Evolutionary conservation across 2,888 invertebrate genomes (phyloP), one percentile per base, ranked within the genome.

Genomic region (Crossocerus cetratus): DNA sequence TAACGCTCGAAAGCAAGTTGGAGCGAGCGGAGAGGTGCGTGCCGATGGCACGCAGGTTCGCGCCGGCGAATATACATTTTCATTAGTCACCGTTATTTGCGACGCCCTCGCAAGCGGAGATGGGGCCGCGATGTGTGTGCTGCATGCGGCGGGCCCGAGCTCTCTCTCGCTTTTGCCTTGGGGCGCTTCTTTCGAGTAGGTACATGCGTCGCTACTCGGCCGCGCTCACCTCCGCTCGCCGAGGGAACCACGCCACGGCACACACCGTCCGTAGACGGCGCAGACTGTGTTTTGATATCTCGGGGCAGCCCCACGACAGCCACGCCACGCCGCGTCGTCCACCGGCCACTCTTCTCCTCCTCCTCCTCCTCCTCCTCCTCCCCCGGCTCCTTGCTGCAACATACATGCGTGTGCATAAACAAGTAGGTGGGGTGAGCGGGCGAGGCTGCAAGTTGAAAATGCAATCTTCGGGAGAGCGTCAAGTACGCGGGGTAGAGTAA

Each of bases 241-340:
- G 8, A 32, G 32, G 32, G 32, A 32, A 32, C 8, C 32, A 32
- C 32, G 32, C 32, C 32, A 32, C 8, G 32, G 32, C 32, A 32
- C 32, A 32, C 23, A 32, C 32, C 5, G 8, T 13, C 32, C 58
- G 14, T 21, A 16, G 23, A 16, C 16, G 63, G 60, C 67, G 57
- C 65, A 74, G 49, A 58, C 70, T 69, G 58, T 75, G 80, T 80
- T 78, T 78, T 72, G 78, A 80, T 80, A 76, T 78, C 80, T 76
- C 73, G 80, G 62, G 77, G 72, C 65, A 74, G 72, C 74, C 57
- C 69, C 63, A 71, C 32, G 32, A 32, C 32, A 32, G 32, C 32
- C 32, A 32, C 32, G 32, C 32, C 32, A 32, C 32, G 32, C 8
- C 20, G 53, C 63, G 32, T 22, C 45, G 55, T 18, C 62, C 20